Conservation (phyloP, 2,888 invertebrate genomes). For the Neoitamus cyanurus region DNA sequence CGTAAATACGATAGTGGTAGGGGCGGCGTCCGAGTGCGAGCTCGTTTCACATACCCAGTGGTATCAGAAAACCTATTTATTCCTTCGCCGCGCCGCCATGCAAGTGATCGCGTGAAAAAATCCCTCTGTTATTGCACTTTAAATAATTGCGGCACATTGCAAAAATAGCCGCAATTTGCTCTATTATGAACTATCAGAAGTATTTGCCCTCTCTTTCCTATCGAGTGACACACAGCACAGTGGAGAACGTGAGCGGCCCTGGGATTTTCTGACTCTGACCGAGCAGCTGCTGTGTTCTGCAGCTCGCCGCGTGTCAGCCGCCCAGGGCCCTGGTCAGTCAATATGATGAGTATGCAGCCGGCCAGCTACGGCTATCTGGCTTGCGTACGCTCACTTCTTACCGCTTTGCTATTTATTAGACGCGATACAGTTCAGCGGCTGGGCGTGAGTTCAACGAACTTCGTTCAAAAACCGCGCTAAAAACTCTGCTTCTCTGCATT, state of each 20-base stretch:
- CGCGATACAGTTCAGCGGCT: background rate
- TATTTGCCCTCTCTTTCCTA: constrained; percentile 9
- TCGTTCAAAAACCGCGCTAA: background rate
- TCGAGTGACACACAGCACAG: background rate
- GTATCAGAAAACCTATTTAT: constrained; percentile 17
- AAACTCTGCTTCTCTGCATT: constrained; percentile 29
- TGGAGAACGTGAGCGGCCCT: background rate
- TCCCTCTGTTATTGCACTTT: background rate
- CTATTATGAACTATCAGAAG: constrained; percentile 27
- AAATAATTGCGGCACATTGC: background rate
- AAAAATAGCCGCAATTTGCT: constrained; percentile 20
- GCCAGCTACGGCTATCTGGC: background rate
- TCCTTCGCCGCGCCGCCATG: background rate
- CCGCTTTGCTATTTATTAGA: background rate
- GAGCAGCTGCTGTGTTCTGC: background rate
- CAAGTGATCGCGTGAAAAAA: background rate
- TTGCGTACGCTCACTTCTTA: background rate
- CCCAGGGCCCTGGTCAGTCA: background rate
- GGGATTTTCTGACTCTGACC: constrained; percentile 4
- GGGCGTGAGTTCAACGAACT: constrained; percentile 29
- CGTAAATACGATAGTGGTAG: background rate
- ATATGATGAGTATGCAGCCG: background rate
- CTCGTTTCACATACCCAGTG: background rate
- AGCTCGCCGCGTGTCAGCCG: background rate
- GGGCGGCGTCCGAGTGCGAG: background rate